Evolutionary conservation across 2,113 vertebrate species (phyloP).

Genomic region (Arvicanthis niloticus): DNA sequence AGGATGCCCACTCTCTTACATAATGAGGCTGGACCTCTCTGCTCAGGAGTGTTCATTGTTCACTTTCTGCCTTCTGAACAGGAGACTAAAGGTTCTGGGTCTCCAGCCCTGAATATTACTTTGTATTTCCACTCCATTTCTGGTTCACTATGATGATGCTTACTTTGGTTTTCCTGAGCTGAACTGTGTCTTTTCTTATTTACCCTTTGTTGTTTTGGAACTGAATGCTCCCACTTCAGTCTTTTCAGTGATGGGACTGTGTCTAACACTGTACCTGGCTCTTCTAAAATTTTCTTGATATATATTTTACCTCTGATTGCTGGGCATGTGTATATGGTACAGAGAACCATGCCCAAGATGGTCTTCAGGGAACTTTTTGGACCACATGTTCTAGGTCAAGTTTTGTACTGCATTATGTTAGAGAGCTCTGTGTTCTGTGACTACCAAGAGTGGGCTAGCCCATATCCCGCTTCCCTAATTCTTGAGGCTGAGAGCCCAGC

Average conservation of each 20-base stretch:
- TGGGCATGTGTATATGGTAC: neutral
- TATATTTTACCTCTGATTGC: neutral
- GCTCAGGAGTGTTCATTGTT: neutral
- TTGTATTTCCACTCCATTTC: neutral
- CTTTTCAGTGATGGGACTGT: neutral
- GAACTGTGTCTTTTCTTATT: neutral
- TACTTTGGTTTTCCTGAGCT: neutral
- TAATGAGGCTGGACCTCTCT: neutral
- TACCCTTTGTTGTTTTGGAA: neutral
- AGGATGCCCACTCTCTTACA: neutral
- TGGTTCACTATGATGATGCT: neutral
- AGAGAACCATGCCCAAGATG: neutral
- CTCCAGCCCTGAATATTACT: neutral
- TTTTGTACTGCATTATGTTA: neutral
- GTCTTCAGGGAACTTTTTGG: neutral
- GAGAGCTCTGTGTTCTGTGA: neutral
- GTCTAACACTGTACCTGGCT: neutral
- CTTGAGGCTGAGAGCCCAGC: neutral
- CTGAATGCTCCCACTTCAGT: neutral
- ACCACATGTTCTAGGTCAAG: neutral
- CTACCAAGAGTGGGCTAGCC: too few species aligned
- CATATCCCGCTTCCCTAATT: neutral
- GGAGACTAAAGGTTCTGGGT: neutral
- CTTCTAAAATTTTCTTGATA: neutral
- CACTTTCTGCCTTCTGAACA: neutral